phyloP scores from a whole-genome alignment of 2,888 invertebrate species.

The Lucinisca nassula region DNA sequence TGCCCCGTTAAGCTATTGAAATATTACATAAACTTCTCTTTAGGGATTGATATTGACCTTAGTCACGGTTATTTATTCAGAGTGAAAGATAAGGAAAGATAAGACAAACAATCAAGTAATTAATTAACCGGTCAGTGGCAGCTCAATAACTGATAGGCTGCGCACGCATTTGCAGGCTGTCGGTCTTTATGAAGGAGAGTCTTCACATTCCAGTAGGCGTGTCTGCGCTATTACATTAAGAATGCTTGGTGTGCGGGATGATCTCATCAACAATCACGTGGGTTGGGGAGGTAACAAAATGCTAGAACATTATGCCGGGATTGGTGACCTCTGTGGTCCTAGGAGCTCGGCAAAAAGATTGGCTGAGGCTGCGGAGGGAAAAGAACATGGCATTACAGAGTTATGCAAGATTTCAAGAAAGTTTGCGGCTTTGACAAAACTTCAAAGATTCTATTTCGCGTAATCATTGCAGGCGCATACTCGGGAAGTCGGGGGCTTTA shows the following conservation, averaged over 20 bases:
- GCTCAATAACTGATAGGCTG: neutral
- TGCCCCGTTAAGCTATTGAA: neutral
- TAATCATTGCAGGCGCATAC: no score
- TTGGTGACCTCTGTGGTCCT: neutral
- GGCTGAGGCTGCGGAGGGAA: neutral
- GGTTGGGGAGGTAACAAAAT: conserved; percentile 17
- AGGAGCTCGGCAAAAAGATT: neutral
- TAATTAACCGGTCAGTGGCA: neutral
- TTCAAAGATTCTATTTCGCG: neutral
- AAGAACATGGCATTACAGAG: neutral
- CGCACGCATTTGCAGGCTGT: neutral
- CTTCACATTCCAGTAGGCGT: neutral
- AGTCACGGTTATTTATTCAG: neutral
- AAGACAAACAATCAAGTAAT: neutral
- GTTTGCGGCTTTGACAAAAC: neutral
- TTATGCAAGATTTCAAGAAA: neutral
- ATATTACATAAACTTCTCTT: neutral
- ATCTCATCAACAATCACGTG: neutral
- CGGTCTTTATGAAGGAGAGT: conserved; percentile 8
- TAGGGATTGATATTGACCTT: neutral
- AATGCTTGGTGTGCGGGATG: conserved; percentile 9
- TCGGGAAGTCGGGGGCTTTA: no score
- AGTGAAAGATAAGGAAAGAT: neutral
- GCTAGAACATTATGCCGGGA: conserved; percentile 24
- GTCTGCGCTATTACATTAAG: conserved; percentile 4